These are phyloP conservation scores for Drosophila kepulauana DNA, from an alignment of 1,140 invertebrate species.

Conservation along the genomic window DNA sequence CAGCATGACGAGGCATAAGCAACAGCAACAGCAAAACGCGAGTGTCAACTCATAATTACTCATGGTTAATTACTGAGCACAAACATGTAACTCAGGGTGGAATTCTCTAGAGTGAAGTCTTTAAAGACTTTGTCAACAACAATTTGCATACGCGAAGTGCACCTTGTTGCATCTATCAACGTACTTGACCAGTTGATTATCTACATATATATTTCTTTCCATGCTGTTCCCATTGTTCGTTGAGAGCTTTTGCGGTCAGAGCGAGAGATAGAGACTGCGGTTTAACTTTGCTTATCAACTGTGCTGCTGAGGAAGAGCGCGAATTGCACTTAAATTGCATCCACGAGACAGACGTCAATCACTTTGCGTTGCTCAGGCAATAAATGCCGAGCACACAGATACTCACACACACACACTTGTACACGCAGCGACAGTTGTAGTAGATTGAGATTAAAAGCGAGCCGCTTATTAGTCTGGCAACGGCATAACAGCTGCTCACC, in stretches of 20 bases:
- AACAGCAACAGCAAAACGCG: background rate
- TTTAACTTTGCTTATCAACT: constrained; percentile 56
- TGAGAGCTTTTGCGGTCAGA: constrained; percentile 56
- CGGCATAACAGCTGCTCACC: constrained; percentile 48
- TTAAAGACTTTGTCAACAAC: background rate
- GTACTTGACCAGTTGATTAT: constrained; percentile 21
- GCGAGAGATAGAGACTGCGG: constrained; percentile 13
- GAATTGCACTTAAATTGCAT: constrained; percentile 81
- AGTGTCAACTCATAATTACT: constrained; percentile 15
- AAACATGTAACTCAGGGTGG: background rate
- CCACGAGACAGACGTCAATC: constrained; percentile 80
- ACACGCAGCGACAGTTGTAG: constrained; percentile 2
- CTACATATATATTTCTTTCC: constrained; percentile 6
- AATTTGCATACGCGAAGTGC: constrained; percentile 66
- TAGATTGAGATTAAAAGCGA: constrained; percentile 68
- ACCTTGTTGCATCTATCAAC: constrained; percentile 27
- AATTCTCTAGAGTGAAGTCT: background rate
- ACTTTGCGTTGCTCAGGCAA: constrained; percentile 70
- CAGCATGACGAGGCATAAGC: constrained; percentile 17
- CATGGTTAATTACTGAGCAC: background rate
- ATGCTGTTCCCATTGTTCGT: constrained; percentile 17
- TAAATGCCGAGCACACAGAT: constrained; percentile 38
- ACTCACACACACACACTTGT: constrained; percentile 11
- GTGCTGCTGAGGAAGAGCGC: constrained; percentile 48
- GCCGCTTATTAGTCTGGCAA: constrained; percentile 58